Percentiles rank a stretch among this genome's conserved stretches.
Conservation (phyloP, 2,888 invertebrate genomes). For the Hirtodrosophila trivittata region DNA sequence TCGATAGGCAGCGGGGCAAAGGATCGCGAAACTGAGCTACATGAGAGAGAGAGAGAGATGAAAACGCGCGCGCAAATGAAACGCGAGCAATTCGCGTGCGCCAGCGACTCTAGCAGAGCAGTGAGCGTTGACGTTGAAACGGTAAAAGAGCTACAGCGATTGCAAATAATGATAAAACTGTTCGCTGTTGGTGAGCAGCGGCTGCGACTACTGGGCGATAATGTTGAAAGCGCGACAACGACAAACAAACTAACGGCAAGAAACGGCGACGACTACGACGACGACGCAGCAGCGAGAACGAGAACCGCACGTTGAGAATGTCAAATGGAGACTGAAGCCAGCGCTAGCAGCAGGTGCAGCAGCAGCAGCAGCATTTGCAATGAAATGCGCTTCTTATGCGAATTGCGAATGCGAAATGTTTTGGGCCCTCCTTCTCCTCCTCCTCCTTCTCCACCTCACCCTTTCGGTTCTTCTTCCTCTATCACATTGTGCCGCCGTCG, state of each 20-base stretch:
- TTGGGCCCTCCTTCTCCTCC: neutral
- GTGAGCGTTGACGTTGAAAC: constrained; percentile 10
- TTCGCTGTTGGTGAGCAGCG: constrained; percentile 23
- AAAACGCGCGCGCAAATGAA: constrained; percentile 67
- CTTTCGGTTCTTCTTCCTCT: too few relatives aligned
- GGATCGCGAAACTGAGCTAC: constrained; percentile 44
- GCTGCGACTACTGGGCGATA: constrained; percentile 37
- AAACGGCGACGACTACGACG: constrained; percentile 20
- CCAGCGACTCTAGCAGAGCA: constrained; percentile 37
- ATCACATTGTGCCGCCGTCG: too few relatives aligned
- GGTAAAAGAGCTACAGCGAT: constrained; percentile 28
- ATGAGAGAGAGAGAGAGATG: neutral
- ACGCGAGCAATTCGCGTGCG: constrained; percentile 43
- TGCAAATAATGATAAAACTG: constrained; percentile 32
- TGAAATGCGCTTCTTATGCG: constrained; percentile 75
- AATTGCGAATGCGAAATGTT: constrained; percentile 52
- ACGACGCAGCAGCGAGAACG: constrained; percentile 57
- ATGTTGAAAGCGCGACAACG: constrained; percentile 50
- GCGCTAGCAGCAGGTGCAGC: constrained; percentile 48
- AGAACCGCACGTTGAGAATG: constrained; percentile 84
- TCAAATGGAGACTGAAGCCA: constrained; percentile 84
- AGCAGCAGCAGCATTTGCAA: constrained; percentile 57
- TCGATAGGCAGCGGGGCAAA: constrained; percentile 21
- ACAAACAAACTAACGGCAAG: constrained; percentile 48
- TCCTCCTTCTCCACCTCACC: neutral